phyloP scores from a whole-genome alignment of 2,888 invertebrate genomes.

The Spilosoma lubricipeda region DNA sequence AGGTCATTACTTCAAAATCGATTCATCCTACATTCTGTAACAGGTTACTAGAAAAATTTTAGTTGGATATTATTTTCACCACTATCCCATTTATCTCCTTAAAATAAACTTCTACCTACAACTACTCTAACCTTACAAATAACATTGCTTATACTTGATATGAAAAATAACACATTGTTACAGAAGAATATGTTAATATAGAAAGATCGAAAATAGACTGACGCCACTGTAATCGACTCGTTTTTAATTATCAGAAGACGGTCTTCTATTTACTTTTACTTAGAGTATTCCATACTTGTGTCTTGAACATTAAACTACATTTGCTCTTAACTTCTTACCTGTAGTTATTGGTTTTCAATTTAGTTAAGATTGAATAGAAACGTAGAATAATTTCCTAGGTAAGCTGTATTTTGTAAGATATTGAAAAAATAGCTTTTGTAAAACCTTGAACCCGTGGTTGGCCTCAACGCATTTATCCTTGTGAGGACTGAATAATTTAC shows the following conservation, averaged over 20 bases:
- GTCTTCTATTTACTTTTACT: not conserved
- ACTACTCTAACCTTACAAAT: too few species aligned
- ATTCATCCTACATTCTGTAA: too few species aligned
- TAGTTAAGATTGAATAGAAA: slow-evolving; percentile 2
- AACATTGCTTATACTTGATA: too few species aligned
- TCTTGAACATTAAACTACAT: not conserved
- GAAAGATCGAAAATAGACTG: not conserved
- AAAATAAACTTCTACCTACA: too few species aligned
- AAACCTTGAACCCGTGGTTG: slow-evolving; percentile 30
- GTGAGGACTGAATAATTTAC: slow-evolving; percentile 55
- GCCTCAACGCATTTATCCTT: slow-evolving; percentile 30
- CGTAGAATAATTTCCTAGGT: slow-evolving; percentile 8
- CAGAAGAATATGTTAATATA: not conserved
- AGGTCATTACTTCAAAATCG: too few species aligned
- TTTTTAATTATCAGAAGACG: not conserved
- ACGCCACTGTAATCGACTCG: not conserved
- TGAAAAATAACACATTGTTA: not conserved
- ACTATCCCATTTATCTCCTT: not conserved
- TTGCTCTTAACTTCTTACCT: not conserved
- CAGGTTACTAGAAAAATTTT: too few species aligned
- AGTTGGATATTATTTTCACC: not conserved
- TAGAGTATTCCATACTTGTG: not conserved
- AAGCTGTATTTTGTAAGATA: slow-evolving; percentile 18
- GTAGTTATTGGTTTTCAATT: not conserved
- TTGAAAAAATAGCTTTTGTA: slow-evolving; percentile 17